A percentile compares a stretch with the other conserved stretches of the same genome.
These are phyloP conservation scores for Sinella curviseta DNA, from an alignment of 1,140 invertebrate genomes.

Conservation along the genomic window DNA sequence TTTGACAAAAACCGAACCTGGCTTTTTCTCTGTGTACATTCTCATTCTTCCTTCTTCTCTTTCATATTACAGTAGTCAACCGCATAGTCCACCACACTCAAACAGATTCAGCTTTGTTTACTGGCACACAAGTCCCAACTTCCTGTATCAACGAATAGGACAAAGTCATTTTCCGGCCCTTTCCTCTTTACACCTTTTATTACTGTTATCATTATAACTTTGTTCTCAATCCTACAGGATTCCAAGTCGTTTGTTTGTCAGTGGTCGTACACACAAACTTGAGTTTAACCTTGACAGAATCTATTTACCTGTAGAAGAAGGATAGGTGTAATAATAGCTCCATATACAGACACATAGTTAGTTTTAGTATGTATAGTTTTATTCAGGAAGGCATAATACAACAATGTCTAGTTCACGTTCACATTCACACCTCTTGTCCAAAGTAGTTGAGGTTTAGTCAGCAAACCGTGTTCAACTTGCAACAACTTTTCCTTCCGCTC, in stretches of 20 bases:
- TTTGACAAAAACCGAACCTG: conserved; percentile 10
- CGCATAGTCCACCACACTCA: neutral
- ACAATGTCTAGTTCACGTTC: neutral
- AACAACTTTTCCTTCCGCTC: neutral
- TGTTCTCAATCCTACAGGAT: neutral
- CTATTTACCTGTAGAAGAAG: neutral
- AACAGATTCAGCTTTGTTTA: neutral
- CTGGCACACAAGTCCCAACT: neutral
- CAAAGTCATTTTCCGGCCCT: conserved; percentile 4
- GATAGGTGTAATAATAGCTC: neutral
- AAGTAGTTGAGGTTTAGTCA: neutral
- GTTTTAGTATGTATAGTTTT: neutral
- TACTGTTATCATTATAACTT: neutral
- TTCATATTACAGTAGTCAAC: neutral
- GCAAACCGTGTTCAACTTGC: neutral
- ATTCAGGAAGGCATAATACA: no score
- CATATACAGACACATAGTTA: neutral
- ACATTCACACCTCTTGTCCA: neutral
- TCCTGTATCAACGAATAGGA: neutral
- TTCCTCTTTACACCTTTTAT: neutral
- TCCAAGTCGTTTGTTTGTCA: neutral
- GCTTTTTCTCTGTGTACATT: neutral
- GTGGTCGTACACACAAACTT: neutral
- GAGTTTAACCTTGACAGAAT: neutral
- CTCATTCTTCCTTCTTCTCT: neutral